These are phyloP conservation scores for Novumbra hubbsi DNA, from an alignment of 2,797 vertebrate species.

Conservation along the genomic window DNA sequence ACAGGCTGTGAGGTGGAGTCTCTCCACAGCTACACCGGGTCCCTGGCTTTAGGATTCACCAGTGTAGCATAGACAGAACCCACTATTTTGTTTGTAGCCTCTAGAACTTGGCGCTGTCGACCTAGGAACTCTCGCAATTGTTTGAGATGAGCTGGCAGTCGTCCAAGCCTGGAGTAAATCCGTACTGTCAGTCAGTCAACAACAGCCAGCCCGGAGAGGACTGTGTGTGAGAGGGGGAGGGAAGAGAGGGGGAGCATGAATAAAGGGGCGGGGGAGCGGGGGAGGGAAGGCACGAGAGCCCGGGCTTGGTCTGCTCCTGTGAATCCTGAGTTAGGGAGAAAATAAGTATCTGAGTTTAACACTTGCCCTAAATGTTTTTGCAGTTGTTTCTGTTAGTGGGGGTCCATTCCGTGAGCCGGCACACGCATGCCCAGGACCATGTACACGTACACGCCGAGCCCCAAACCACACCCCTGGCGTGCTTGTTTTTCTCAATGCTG, in stretches of 20 bases:
- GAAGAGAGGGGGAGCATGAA: conserved; percentile 4
- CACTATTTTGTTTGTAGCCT: conserved; percentile 76
- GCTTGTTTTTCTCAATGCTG: conserved; percentile 56
- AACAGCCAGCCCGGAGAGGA: conserved; percentile 51
- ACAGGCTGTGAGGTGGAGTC: background rate
- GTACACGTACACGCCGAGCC: conserved; percentile 17
- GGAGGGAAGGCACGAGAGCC: conserved; percentile 29
- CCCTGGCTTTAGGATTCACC: background rate
- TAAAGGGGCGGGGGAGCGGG: conserved; percentile 1
- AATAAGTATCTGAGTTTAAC: conserved; percentile 64
- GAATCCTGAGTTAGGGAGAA: conserved; percentile 70
- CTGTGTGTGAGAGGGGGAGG: background rate
- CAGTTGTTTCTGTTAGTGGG: conserved; percentile 71
- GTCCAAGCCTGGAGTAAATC: conserved; percentile 75
- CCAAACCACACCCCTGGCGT: conserved; percentile 41
- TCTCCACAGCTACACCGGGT: background rate
- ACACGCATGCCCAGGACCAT: conserved; percentile 24
- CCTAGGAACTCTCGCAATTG: conserved; percentile 70
- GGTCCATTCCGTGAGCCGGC: conserved; percentile 65
- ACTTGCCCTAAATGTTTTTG: conserved; percentile 68
- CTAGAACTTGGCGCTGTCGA: conserved; percentile 67
- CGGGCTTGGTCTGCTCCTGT: conserved; percentile 65
- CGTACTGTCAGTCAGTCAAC: conserved; percentile 70
- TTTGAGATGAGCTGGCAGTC: conserved; percentile 70
- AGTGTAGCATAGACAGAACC: conserved; percentile 15